Evolutionary conservation across 2,797 vertebrate species (phyloP).

Genomic region (Enteromius anoplus): DNA sequence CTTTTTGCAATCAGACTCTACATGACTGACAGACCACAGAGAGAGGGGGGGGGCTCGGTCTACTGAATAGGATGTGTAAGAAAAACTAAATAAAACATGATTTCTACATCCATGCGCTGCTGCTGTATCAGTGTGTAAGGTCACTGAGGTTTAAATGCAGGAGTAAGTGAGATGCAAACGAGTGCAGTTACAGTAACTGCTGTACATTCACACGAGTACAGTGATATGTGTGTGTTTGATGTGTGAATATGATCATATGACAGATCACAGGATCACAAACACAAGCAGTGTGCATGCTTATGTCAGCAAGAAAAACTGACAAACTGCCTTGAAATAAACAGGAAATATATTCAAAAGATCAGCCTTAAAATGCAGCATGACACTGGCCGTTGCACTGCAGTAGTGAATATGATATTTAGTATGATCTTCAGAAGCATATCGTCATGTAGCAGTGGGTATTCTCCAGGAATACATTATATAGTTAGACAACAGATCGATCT

Average conservation of each 20-base stretch:
- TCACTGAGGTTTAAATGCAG: neutral
- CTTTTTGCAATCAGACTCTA: neutral
- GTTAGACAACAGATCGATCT: neutral
- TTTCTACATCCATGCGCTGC: neutral
- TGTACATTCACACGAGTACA: neutral
- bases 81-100: constrained; percentile 13
- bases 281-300: neutral
- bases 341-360: neutral
- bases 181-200: neutral
- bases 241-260: neutral
- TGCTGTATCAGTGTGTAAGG: neutral
- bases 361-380: neutral
- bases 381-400: neutral
- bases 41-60: neutral
- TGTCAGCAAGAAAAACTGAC: neutral
- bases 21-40: neutral
- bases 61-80: neutral
- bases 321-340: neutral
- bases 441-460: neutral
- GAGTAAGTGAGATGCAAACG: neutral
- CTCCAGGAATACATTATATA: neutral
- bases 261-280: neutral
- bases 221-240: neutral
- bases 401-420: neutral
- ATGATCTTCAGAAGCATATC: neutral